phyloP scores from a whole-genome alignment of 2,113 vertebrate genomes.

The Bucco capensis region DNA sequence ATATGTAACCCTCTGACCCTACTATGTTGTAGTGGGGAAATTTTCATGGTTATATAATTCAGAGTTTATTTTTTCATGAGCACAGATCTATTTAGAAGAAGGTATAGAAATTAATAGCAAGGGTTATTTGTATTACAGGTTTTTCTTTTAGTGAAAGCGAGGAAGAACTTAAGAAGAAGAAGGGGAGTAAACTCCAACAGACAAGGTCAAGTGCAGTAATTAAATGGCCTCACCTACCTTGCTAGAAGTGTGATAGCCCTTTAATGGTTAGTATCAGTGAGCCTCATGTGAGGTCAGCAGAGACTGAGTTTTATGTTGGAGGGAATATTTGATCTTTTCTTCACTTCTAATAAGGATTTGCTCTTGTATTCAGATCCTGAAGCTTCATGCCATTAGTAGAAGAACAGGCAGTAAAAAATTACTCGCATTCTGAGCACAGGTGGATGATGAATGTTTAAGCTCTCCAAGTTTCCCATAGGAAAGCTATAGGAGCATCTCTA shows the following conservation, averaged over 20 bases:
- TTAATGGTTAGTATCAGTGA: not conserved
- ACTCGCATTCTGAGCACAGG: not conserved
- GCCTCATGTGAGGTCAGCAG: not conserved
- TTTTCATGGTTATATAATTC: not conserved
- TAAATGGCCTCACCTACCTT: not conserved
- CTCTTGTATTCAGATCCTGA: constrained; percentile 1
- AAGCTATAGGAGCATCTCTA: not conserved
- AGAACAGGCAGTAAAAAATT: not conserved
- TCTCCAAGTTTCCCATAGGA: not conserved
- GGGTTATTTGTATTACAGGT: not conserved
- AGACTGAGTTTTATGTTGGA: not conserved
- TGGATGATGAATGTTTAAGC: not conserved
- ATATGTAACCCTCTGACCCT: not conserved
- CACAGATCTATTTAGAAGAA: not conserved
- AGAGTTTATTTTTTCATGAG: not conserved
- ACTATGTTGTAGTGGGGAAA: not conserved
- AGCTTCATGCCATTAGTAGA: not conserved
- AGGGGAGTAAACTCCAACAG: not conserved
- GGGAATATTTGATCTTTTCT: not conserved
- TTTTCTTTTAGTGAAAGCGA: not conserved
- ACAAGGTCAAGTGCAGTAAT: not conserved
- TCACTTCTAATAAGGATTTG: not conserved
- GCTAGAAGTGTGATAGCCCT: not conserved
- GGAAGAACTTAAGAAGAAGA: not conserved
- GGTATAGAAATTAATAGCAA: not conserved